Conservation (phyloP, 2,113 vertebrate species). For the Neopipo cinnamomea region DNA sequence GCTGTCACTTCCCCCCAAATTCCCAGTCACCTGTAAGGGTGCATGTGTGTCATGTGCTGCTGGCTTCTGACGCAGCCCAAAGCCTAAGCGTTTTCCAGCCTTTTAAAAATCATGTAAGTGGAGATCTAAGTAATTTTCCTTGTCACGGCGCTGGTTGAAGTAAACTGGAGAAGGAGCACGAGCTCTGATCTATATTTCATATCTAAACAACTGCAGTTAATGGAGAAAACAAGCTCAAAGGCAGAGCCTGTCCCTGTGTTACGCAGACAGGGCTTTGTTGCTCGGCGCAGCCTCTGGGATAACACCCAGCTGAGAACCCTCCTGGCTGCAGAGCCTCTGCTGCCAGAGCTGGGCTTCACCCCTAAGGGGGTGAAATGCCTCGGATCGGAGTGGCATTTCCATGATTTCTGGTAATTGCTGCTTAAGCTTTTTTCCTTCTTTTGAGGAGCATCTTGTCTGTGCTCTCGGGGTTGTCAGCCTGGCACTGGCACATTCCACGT, state of each 20-base stretch:
- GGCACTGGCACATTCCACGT: fast-evolving
- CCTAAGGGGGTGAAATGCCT: fast-evolving
- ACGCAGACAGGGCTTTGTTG: not conserved
- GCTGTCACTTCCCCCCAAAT: not conserved
- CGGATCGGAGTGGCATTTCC: not conserved
- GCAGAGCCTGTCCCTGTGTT: not conserved
- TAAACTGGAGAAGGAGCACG: not conserved
- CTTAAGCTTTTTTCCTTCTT: not conserved
- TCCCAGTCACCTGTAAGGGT: not conserved
- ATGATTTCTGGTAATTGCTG: not conserved
- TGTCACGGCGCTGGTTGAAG: not conserved
- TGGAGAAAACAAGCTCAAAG: not conserved
- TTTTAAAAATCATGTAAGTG: not conserved
- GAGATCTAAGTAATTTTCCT: constrained; percentile 7
- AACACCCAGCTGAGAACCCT: not conserved
- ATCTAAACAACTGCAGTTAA: not conserved
- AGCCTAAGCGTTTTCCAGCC: not conserved
- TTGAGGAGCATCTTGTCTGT: not conserved
- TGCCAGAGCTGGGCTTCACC: not conserved
- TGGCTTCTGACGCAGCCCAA: fast-evolving
- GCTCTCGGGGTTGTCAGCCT: not conserved
- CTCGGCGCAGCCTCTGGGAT: not conserved
- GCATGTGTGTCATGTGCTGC: not conserved
- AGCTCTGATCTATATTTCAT: constrained; percentile 12
- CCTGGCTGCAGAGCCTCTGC: not conserved